Conservation (phyloP, 2,888 invertebrate species). For the Helobdella robusta region DNA sequence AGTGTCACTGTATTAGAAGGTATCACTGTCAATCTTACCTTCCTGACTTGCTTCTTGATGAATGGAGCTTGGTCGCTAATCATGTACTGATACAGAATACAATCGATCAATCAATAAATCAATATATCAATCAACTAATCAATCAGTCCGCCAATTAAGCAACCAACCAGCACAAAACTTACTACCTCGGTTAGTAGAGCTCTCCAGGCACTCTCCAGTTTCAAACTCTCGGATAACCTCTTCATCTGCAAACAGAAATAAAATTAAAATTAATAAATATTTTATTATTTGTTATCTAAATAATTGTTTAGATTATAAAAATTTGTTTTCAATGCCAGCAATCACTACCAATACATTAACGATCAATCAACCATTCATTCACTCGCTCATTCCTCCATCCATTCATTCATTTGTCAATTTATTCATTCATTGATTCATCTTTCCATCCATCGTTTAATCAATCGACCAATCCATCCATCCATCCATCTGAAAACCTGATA, state of each 20-base stretch:
- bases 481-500: slow-evolving; percentile 65
- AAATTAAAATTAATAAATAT: not conserved
- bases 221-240: slow-evolving; percentile 44
- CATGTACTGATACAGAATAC: slow-evolving; percentile 73
- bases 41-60: slow-evolving; percentile 72
- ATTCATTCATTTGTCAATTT: too few relatives aligned
- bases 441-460: too few relatives aligned
- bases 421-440: too few relatives aligned
- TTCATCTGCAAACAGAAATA: slow-evolving; percentile 40
- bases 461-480: too few relatives aligned
- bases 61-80: slow-evolving; percentile 86
- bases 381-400: too few relatives aligned
- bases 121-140: not conserved
- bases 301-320: not conserved
- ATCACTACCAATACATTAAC: not conserved
- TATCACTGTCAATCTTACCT: slow-evolving; percentile 47
- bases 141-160: not conserved
- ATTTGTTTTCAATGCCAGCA: not conserved
- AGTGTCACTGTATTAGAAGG: not conserved
- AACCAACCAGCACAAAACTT: not conserved
- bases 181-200: slow-evolving; percentile 45
- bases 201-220: slow-evolving; percentile 45
- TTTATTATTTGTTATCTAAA: not conserved
- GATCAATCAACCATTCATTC: too few relatives aligned
- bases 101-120: slow-evolving; percentile 30